Evolutionary conservation across 53 echinoderm and acorn worm genomes (phyloP), one percentile per base, ranked within the genome.

Genomic region (Pentamera pediparva): DNA sequence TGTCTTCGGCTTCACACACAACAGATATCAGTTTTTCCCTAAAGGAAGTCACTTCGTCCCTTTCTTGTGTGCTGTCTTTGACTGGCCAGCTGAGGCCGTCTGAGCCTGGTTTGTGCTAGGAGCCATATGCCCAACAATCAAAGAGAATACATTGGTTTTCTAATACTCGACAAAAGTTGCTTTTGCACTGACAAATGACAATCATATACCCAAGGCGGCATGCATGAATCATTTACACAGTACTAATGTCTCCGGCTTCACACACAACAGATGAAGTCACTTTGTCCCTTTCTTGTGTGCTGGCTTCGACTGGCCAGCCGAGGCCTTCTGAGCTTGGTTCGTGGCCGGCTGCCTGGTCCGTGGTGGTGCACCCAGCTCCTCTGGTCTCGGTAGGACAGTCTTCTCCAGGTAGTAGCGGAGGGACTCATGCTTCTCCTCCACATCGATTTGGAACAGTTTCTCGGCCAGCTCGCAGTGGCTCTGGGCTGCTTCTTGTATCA

Each of bases 351-450:
- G 79, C 55, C 85, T 91, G 65, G 84, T 95, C 17, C 91, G 71
- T 24, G 95, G 90, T 2, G 95, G 95, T 21, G 95, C 78, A 29
- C 95, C 95, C 4, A 95, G 78, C 50, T 69, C 80, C 22, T 79
- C 82, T 32, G 95, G 90, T 56, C 95, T 82, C 6, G 95, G 95
- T 13, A 95, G 80, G 32, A 88, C 82, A 0, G 95, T 95, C 69
- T 87, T 90, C 67, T 91, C 85, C 1, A 91, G 77, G 65, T 87
- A 87, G 67, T 76, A 91, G 37, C 85, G 74, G 47, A 91, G 49
- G 49, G 69, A 79, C 35, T 91, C 91, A 54, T 83, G 89, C 20
- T 49, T 82, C 47, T 88, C 87, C 61, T 95, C 90, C 10, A 95
- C 76, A 38, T 52, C 64, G 1, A 85, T 53, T 40, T 95, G 85